Base-by-base conservation (phyloP, 2,888 invertebrate species). In the Eumacrocentrus americanus region DNA sequence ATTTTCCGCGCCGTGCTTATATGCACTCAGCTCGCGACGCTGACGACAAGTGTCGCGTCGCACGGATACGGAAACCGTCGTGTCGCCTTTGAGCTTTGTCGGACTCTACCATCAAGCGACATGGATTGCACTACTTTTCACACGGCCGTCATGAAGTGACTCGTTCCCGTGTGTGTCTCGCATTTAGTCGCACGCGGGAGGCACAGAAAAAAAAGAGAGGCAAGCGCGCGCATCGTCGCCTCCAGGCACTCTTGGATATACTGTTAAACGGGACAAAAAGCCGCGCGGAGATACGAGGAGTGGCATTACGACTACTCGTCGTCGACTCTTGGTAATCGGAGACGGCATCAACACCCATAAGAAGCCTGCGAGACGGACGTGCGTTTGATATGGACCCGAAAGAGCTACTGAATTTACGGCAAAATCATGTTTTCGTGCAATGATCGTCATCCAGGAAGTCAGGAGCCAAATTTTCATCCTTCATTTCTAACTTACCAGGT, bases 261-360 rank as follows among this genome's bases (percentile, higher is more conserved):
- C 54, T 54, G 54, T 54, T 54, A 53, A 54, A 44, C 34, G 44
- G 44, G 29, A 44, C 29, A 42, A 54, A 54, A 54, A 54, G 12
- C 35, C 29, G 18, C 4, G 20, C n/a, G 37, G 40, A 22, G 23
- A 38, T 52, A 52, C 51, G 20, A 53, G 53, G 23, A 14, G 40
- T 38, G 23, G 38, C 54, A 42, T 44, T 25, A 44, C 38, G 16
- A 52, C 40, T 40, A 25, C 44, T 37, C 37, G 47, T 48, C 34
- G 46, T 46, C 25, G 23, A 5, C 16, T 22, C 37, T 23, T 16
- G 40, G 38, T 44, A 54, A 57, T 57, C 57, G 40, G 40, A 40
- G 35, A 56, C 34, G 38, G 48, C 50, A 47, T 47, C 57, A 38
- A 23, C 29, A 46, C 23, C 22, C 23, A 46, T 46, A 25, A 40